Base-by-base conservation (phyloP, 2,797 vertebrate genomes). In the Micrastur ruficollis region DNA sequence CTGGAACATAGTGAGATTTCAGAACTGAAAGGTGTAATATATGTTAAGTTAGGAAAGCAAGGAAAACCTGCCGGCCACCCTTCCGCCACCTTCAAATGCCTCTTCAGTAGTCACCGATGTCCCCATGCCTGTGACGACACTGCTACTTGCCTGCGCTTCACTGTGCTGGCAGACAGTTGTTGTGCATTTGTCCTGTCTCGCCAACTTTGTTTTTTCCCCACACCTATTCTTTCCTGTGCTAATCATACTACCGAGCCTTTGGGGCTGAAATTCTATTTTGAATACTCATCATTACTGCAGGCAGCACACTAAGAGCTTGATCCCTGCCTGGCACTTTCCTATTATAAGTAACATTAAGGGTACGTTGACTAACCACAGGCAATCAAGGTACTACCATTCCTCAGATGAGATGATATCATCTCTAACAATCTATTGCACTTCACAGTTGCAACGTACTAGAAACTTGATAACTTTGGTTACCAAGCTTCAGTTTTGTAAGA, bases 131-230 rank as follows among this genome's bases (percentile, higher is more conserved):
- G 26, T 73, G 8, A 4, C 2, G 42, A 32, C 79, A 47, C 14
- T 0, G 0, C 38, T 21, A 21, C 22, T 44, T 38, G 62, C 62
- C 70, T 23, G n/a, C 4, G 0, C 40, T 4, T 55, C 31, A 0
- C 4, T 5, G 47, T 7, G 8, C 61, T 46, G 61, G 34, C 66
- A 62, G 12, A 25, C 31, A 14, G 38, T 11, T 31, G 50, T 3
- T 29, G 36, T 1, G 12, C 8, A 10, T 55, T 79, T 72, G 52
- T 32, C 16, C 34, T 0, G 0, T 21, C 34, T 38, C 32, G 63
- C 53, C 62, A 72, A 6, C 19, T 19, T 49, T 3, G 5, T 19
- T 26, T 34, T 72, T 19, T 4, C n/a, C 40, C 16, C 55, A 29
- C 23, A 3, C 9, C 40, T 10, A 2, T 11, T 34, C 27, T 7